Evolutionary conservation across 2,888 invertebrate genomes (phyloP), one percentile per base, ranked within the genome.

Genomic region (Kryphioiulus occultus): DNA sequence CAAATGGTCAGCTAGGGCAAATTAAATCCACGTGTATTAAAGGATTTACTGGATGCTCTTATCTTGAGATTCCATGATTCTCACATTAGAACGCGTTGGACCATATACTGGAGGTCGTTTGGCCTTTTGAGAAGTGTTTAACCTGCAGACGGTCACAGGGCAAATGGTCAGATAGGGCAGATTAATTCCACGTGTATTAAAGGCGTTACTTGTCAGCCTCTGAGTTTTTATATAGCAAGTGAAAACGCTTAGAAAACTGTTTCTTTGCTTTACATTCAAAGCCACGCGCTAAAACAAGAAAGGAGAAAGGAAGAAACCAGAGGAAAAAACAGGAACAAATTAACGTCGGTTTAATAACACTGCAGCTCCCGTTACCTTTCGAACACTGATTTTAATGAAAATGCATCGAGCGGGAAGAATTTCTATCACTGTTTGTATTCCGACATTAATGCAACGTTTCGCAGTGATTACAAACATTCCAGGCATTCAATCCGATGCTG

Each of bases 391-490:
- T 78, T 78, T 78, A 78, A 78, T 78, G 78, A 78, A 78, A 78
- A 30, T 78, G 3, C 12, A 17, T 78, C 17, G 78, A 4, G 22
- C 26, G 17, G 30, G 30, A 30, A 17, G 30, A 15, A 2, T 30
- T 78, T 12, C 30, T 12, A 30, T 30, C 78, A 17, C 15, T 15
- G 30, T 78, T 78, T 10, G 78, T 15, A 32, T 78, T 30, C 30
- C 10, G 15, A 30, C 30, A 26, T 78, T 9, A 78, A 78, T 15
- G 30, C 53, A 53, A 78, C 30, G 78, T 30, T 30, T 78, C 78
- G 26, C 30, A 30, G 26, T 78, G 78, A 78, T 78, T 78, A 78
- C 78, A 30, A 17, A 78, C 78, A 78, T 78, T 78, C 78, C 78
- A 78, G 15, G 30, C 12, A 78, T 78, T 78, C 78, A 78, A 17